Evolutionary conservation across 2,113 vertebrate genomes (phyloP).

Genomic region (Oenanthe melanoleuca): DNA sequence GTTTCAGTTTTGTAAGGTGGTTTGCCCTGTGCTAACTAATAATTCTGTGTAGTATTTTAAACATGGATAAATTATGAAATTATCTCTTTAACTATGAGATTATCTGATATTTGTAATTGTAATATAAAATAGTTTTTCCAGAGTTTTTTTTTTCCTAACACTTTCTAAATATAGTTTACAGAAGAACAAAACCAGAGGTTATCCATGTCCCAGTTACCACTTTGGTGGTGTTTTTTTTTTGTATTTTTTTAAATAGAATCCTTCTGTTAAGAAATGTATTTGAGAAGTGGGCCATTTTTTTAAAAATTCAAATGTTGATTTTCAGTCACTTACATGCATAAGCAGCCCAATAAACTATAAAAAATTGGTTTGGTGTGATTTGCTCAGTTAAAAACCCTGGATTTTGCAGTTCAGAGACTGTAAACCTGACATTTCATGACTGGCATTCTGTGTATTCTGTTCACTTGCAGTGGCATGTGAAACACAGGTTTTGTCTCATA

Average conservation of each 20-base stretch:
- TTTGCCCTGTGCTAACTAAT: not conserved
- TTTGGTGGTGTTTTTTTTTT: not conserved
- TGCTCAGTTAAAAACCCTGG: not conserved
- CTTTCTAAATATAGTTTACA: not conserved
- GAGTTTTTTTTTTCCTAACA: not conserved
- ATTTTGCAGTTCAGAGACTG: conserved; percentile 25
- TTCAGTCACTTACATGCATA: not conserved
- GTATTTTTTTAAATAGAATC: not conserved
- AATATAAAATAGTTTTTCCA: not conserved
- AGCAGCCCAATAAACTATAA: not conserved
- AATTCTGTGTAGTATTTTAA: not conserved
- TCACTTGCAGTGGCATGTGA: not conserved
- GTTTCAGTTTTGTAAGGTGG: not conserved
- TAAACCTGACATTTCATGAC: not conserved
- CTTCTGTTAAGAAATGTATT: not conserved
- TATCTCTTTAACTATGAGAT: not conserved
- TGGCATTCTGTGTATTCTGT: not conserved
- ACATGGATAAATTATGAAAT: not conserved
- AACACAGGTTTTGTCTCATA: not conserved
- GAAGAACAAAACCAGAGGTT: not conserved
- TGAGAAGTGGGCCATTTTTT: not conserved
- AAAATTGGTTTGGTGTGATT: conserved; percentile 1
- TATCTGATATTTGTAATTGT: not conserved
- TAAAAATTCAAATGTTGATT: not conserved
- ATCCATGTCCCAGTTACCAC: not conserved